These are phyloP conservation scores for Chrysoperla carnea DNA, from an alignment of 1,140 invertebrate genomes.

Conservation along the genomic window DNA sequence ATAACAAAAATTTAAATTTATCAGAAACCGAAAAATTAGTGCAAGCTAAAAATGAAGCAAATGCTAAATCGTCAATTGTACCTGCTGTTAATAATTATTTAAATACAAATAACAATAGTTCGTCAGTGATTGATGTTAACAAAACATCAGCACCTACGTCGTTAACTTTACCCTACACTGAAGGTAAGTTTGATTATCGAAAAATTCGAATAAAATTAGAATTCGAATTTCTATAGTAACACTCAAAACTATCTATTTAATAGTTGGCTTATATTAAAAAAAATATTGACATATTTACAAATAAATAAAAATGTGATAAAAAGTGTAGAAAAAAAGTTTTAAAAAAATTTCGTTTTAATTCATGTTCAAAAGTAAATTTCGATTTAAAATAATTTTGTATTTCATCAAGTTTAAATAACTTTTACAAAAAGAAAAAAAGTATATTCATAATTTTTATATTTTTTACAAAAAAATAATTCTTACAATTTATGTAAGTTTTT, in stretches of 20 bases:
- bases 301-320: too few relatives aligned
- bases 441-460: too few relatives aligned
- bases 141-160: conserved; percentile 8
- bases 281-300: too few relatives aligned
- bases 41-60: conserved; percentile 16
- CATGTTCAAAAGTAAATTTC: too few relatives aligned
- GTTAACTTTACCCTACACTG: conserved; percentile 12
- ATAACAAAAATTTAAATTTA: conserved; percentile 1
- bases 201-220: too few relatives aligned
- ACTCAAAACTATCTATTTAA: background rate
- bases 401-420: too few relatives aligned
- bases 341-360: too few relatives aligned
- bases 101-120: background rate
- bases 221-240: background rate
- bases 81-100: background rate
- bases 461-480: too few relatives aligned
- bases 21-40: conserved; percentile 15
- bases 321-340: too few relatives aligned
- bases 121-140: conserved; percentile 8
- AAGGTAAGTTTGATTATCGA: conserved; percentile 9
- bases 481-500: too few relatives aligned
- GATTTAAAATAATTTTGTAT: too few relatives aligned
- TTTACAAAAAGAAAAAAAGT: too few relatives aligned
- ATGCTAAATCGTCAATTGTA: conserved; percentile 1
- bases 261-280: background rate